Percentiles rank a stretch among this genome's conserved stretches.
These are phyloP conservation scores for Tanaodytes sp. DNA, from an alignment of 2,888 invertebrate genomes.

Conservation along the genomic window DNA sequence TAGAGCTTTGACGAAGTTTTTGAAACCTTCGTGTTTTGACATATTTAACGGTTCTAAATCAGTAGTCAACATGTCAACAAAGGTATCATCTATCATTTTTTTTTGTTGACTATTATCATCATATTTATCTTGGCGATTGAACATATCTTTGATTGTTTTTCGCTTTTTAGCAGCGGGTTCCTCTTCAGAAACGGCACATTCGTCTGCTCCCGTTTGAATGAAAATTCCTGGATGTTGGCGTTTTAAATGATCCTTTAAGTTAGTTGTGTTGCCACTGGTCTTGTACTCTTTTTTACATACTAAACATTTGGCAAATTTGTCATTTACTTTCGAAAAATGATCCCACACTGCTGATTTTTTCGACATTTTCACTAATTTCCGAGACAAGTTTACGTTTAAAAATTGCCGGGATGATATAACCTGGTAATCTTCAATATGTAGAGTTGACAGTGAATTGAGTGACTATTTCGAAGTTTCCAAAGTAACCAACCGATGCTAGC, in stretches of 20 bases:
- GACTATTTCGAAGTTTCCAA: not conserved
- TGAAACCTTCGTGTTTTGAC: conserved; percentile 5
- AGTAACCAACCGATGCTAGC: not conserved
- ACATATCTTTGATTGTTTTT: conserved; percentile 16
- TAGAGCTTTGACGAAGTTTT: conserved; percentile 7
- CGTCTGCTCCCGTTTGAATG: not conserved
- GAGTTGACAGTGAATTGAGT: not conserved
- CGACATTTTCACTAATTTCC: not conserved
- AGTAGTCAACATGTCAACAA: conserved; percentile 8
- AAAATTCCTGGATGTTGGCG: conserved; percentile 5
- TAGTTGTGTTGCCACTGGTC: conserved; percentile 13
- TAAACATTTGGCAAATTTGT: conserved; percentile 1
- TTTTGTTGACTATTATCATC: not conserved
- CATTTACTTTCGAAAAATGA: conserved; percentile 10
- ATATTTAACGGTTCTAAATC: conserved; percentile 19
- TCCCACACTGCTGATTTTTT: conserved; percentile 7
- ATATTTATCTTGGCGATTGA: conserved; percentile 14
- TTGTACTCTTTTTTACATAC: conserved; percentile 15
- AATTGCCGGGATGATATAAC: not conserved
- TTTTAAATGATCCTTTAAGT: conserved; percentile 12
- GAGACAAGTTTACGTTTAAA: not conserved
- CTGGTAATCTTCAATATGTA: not conserved
- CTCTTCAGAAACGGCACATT: conserved; percentile 1
- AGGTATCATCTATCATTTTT: conserved; percentile 2
- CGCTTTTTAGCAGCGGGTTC: conserved; percentile 11